Evolutionary conservation across 2,888 invertebrate genomes (phyloP), one percentile per base, ranked within the genome.

Genomic region (Myathropa florea): DNA sequence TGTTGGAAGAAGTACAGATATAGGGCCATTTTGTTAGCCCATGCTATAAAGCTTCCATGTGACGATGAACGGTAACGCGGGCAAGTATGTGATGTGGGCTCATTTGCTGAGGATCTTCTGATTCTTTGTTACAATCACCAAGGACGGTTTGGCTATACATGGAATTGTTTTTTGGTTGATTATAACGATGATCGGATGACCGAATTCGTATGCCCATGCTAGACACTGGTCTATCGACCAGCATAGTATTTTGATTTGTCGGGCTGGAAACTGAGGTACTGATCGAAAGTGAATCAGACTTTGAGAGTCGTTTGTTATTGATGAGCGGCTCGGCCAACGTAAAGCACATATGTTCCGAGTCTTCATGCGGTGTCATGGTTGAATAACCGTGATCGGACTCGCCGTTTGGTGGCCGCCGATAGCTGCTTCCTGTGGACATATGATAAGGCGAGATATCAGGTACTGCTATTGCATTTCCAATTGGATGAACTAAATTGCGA

Each of bases 361-460:
- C 97, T 90, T 97, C 97, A 89, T 97, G 97, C 1, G 97, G 97
- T 0, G 97, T 97, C 97, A 97, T 97, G 0, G 97, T 97, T 3
- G 97, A 97, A 92, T 98, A 98, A 1, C 98, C 98, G 91, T 98
- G 97, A 93, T 98, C 98, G n/a, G 97, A 97, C 87, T 93, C 93
- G 18, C 92, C 92, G 88, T 93, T 93, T 3, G 96, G 95, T 21
- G 96, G 95, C 33, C 97, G 94, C 55, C 96, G 93, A 91, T 97
- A 97, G 77, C 92, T 92, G 73, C 92, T 92, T 4, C 92, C 92
- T 0, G 97, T 96, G 60, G 97, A 95, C 84, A 97, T 96, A 85
- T 97, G 95, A 91, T 98, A 98, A 0, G 98, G 98, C 2, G 97
- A 97, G 88, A 97, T 95, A 70, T 92, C 92, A 2, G 91, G 90